phyloP scores from a whole-genome alignment of 1,140 invertebrate genomes.

The Nasonia giraulti region DNA sequence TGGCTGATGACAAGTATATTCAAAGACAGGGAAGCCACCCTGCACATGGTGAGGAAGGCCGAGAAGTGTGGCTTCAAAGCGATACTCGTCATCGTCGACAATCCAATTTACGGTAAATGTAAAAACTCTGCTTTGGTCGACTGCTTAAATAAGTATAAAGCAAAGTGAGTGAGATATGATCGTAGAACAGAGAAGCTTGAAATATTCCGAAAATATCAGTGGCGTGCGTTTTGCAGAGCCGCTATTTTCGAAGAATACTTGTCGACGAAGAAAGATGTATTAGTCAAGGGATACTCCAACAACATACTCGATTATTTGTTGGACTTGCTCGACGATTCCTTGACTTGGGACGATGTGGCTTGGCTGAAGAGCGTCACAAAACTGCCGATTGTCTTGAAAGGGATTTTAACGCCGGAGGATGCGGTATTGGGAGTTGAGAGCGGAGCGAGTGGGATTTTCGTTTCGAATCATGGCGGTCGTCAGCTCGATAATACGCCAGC shows the following conservation, averaged over 20 bases:
- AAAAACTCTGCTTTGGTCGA: background rate
- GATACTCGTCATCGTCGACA: constrained; percentile 92
- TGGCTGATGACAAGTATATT: constrained; percentile 96
- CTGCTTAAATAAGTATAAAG: background rate
- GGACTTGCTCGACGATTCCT: constrained; percentile 83
- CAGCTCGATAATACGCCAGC: constrained; percentile 91
- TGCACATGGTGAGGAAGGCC: constrained; percentile 83
- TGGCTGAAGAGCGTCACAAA: constrained; percentile 87
- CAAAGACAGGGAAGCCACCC: constrained; percentile 85
- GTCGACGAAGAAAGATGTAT: constrained; percentile 75
- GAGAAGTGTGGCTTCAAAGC: constrained; percentile 90
- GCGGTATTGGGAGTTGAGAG: constrained; percentile 83
- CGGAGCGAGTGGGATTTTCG: constrained; percentile 86
- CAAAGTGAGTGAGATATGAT: background rate
- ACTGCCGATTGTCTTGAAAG: constrained; percentile 92
- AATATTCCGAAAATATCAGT: no score
- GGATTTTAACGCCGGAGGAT: constrained; percentile 90
- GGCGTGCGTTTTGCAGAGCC: constrained; percentile 72
- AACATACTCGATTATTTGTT: constrained; percentile 60
- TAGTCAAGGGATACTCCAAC: constrained; percentile 76
- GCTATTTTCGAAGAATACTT: constrained; percentile 82
- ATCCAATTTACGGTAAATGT: constrained; percentile 88
- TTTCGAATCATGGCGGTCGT: constrained; percentile 94
- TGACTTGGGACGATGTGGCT: constrained; percentile 88
- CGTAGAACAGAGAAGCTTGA: background rate